phyloP scores from a whole-genome alignment of 2,797 vertebrate genomes.

The Leptatherina wallacei region DNA sequence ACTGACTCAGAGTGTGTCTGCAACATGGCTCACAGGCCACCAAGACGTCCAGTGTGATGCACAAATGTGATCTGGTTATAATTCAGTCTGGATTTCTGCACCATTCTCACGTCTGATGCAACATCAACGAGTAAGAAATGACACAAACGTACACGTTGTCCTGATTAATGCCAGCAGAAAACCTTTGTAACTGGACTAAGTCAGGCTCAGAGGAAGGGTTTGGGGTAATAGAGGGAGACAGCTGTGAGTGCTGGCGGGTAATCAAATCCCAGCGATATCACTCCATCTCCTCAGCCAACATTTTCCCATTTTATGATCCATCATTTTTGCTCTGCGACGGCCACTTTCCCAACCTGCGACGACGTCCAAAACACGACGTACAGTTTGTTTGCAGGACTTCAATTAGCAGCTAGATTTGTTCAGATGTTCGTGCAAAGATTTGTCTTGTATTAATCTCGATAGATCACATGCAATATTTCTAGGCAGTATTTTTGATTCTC shows the following conservation, averaged over 20 bases:
- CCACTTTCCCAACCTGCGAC: slow-evolving; percentile 4
- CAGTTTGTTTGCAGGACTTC: background rate
- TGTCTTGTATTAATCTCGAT: background rate
- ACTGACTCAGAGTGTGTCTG: slow-evolving; percentile 43
- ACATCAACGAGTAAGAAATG: no score
- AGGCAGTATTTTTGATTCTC: background rate
- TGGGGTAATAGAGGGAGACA: slow-evolving; percentile 29
- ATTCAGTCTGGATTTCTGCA: background rate
- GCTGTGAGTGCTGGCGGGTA: slow-evolving; percentile 42
- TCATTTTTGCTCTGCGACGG: slow-evolving; percentile 6
- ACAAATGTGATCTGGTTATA: slow-evolving; percentile 5
- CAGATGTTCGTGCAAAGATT: background rate
- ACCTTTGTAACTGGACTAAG: background rate
- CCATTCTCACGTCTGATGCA: background rate
- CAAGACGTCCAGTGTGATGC: slow-evolving; percentile 17
- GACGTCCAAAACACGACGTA: background rate
- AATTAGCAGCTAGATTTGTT: background rate
- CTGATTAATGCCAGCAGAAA: background rate
- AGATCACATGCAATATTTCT: no score
- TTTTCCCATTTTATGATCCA: background rate
- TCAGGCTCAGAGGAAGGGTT: slow-evolving; percentile 22
- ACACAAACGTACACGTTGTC: no score
- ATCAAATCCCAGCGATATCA: slow-evolving; percentile 30
- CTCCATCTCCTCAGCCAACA: slow-evolving; percentile 3
- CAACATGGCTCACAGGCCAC: slow-evolving; percentile 2